Base-by-base conservation (phyloP, 2,113 vertebrate species). In the Rhinogobius similis region DNA sequence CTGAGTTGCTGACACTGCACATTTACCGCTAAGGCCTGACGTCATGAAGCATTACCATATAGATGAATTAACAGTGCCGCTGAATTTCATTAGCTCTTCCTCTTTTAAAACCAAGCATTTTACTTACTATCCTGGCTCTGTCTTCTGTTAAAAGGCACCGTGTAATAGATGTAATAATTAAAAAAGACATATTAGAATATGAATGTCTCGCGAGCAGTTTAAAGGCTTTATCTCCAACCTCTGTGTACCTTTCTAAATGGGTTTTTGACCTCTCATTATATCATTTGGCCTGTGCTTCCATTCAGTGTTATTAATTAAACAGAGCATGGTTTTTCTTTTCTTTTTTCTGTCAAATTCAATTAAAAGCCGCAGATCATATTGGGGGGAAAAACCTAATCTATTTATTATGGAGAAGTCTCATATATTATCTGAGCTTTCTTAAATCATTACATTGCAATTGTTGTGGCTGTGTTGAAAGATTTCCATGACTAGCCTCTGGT, bases 1-100 rank as follows among this genome's bases (percentile, higher is more conserved):
- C 46, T n/a, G 46, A n/a, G 18, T 20, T 18, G 89, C 88, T 89
- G 85, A 89, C 67, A 27, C 67, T 21, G 85, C 89, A 81, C 12
- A 67, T 75, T 44, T 16, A 13, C 67, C 44, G 67, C 82, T 71
- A 58, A 26, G 0, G 63, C 73, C 53, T 43, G n/a, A 74, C 79
- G 70, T 90, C 86, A 86, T 46, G 11, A 26, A 50, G 32, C 81
- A 82, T 86, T 76, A 77, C 43, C 82, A 86, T 83, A 70, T 67
- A 78, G 56, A 82, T 82, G 76, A 84, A 88, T 81, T 85, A 84
- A 68, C 70, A 16, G 59, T 0, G 29, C 61, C 1, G 59, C 26
- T 39, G 69, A 68, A 77, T 84, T 70, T 78, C 70, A 69, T 85
- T 75, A 83, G 55, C 36, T 41, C 3, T 20, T 10, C 36, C 52